phyloP scores from a whole-genome alignment of 2,888 invertebrate genomes.

The Megaustenia siamemsis region DNA sequence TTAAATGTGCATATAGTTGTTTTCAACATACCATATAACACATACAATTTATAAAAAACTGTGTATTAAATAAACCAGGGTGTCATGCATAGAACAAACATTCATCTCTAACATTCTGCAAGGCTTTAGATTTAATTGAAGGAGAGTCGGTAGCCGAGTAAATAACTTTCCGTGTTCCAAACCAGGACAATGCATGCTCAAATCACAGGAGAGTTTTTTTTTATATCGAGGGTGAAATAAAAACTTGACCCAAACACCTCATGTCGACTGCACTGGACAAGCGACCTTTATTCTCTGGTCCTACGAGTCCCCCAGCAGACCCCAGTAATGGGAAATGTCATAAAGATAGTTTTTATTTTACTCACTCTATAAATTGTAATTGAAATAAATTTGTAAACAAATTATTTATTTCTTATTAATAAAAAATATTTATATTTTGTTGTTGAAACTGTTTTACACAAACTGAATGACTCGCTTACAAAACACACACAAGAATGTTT shows the following conservation, averaged over 20 bases:
- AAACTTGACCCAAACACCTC: too few species aligned
- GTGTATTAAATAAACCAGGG: not conserved
- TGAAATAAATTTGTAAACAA: not conserved
- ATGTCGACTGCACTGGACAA: too few species aligned
- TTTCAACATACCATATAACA: constrained; percentile 9
- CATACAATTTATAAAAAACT: constrained; percentile 4
- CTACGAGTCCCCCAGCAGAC: too few species aligned
- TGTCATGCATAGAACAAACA: not conserved
- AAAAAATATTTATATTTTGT: not conserved
- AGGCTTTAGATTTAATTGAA: not conserved
- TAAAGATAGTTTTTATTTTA: too few species aligned
- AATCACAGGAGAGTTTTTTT: too few species aligned
- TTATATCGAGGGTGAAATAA: too few species aligned
- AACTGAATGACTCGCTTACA: not conserved
- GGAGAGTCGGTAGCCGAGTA: too few species aligned
- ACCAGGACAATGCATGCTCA: too few species aligned
- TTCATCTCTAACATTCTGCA: not conserved
- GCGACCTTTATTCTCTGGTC: too few species aligned
- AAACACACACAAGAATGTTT: not conserved
- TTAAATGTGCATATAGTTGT: not conserved
- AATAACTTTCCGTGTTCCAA: too few species aligned
- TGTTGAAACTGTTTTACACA: not conserved
- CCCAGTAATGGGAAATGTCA: too few species aligned
- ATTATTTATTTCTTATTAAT: not conserved
- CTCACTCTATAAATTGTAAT: not conserved